A percentile compares a stretch with the other conserved stretches of the same genome.
These are phyloP conservation scores for Megalops atlanticus DNA, from an alignment of 2,113 vertebrate genomes.

Conservation along the genomic window DNA sequence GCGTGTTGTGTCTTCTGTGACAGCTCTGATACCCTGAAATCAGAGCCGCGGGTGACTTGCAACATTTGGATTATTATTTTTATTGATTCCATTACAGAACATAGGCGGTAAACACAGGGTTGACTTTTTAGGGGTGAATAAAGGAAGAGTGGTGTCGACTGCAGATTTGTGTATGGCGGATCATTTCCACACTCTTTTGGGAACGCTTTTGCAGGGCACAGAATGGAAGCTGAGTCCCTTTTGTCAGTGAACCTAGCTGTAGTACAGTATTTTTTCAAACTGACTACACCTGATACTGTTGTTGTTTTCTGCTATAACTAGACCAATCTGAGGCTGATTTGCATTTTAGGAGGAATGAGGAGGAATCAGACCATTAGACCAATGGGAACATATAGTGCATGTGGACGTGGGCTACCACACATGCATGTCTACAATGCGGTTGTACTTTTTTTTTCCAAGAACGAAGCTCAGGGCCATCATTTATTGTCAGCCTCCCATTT, in stretches of 20 bases:
- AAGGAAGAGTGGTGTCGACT: background rate
- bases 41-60: background rate
- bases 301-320: too few species aligned
- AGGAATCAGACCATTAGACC: background rate
- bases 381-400: too few species aligned
- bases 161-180: background rate
- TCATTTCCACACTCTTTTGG: too few species aligned
- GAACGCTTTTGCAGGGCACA: too few species aligned
- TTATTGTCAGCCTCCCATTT: background rate
- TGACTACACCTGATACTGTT: too few species aligned
- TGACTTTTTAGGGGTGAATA: background rate
- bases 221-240: background rate
- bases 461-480: too few species aligned
- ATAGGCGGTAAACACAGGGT: background rate
- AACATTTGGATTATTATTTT: background rate
- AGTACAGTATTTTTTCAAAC: too few species aligned
- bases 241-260: background rate
- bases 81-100: background rate
- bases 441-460: too few species aligned
- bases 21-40: slow-evolving; percentile 1
- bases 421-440: too few species aligned
- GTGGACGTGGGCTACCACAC: too few species aligned
- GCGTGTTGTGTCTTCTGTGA: background rate
- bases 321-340: background rate
- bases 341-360: background rate